Evolutionary conservation across 2,888 invertebrate species (phyloP), one percentile per base, ranked within the genome.

Genomic region (Euclidia mi): DNA sequence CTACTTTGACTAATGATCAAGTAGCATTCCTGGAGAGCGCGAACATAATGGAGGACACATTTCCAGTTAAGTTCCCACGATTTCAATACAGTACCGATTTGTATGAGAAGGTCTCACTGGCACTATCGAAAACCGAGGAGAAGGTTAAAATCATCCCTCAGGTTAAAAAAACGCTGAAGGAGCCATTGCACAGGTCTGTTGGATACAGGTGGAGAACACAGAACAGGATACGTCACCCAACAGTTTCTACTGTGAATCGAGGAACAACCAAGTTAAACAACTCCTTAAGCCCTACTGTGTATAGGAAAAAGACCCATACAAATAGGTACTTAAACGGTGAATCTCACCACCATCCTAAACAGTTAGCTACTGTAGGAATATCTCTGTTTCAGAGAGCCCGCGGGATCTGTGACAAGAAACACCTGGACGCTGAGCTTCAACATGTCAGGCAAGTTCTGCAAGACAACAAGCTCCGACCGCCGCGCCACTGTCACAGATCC

Each of bases 131-230:
- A 10, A 38, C 38, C 6, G 38, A 38, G 38, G 38, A 38, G 17
- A 38, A 38, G 38, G 18, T 38, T 18, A 38, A 38, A 18, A 38
- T 38, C 18, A 18, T 18, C 10, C 41, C 14, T 25, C 41, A 41
- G 11, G 28, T 41, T 25, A 41, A 41, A 41, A 41, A 12, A 41
- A 25, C 11, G 28, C 28, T n/a, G 41, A 41, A 25, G 41, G 41
- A 41, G 41, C 41, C 1, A n/a, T 41, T 7, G 41, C 25, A 9
- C 11, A 20, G 9, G 28, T 28, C 2, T 41, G 41, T 25, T 41
- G 18, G 17, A 28, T 28, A 25, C 11, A n/a, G 1, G 41, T 41
- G n/a, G 41, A 41, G 11, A 2, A 9, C 2, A 11, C n/a, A 12
- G 14, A 11, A 6, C 28, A 41, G 12, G 41, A 41, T 2, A 41